Conservation (phyloP, 1,140 invertebrate genomes). For the Patella vulgata region DNA sequence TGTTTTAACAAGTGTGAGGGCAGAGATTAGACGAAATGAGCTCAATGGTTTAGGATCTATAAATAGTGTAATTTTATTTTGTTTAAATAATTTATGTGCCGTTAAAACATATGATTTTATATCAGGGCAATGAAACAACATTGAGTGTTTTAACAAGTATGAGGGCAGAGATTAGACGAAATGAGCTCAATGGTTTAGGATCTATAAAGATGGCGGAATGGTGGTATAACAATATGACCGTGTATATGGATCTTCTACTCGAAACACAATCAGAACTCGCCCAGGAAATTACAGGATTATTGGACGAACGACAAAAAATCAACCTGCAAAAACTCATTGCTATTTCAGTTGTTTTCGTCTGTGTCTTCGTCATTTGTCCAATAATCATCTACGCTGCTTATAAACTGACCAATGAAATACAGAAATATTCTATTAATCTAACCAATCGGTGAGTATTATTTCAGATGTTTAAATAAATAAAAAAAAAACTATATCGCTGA, state of each 20-base stretch:
- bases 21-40: conserved; percentile 9
- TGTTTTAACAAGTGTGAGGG: conserved; percentile 4
- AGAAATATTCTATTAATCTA: conserved; percentile 45
- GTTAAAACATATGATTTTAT: too few relatives aligned
- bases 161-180: conserved; percentile 9
- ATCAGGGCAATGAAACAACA: conserved; percentile 9
- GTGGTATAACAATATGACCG: conserved; percentile 18
- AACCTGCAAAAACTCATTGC: conserved; percentile 25
- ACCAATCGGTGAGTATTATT: conserved; percentile 40
- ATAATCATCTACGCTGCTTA: conserved; percentile 45
- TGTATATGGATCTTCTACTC: conserved; percentile 8
- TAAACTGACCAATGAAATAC: conserved; percentile 46
- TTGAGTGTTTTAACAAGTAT: conserved; percentile 4
- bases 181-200: conserved; percentile 3
- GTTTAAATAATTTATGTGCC: too few relatives aligned
- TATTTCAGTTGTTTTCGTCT: conserved; percentile 31
- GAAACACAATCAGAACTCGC: conserved; percentile 8
- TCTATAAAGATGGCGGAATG: conserved; percentile 10
- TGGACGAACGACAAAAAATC: conserved; percentile 6
- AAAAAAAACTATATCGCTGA: background rate
- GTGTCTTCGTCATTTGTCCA: conserved; percentile 43
- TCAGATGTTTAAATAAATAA: background rate
- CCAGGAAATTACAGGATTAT: background rate
- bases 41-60: conserved; percentile 2
- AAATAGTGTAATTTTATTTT: too few relatives aligned